Conservation (phyloP, 2,888 invertebrate genomes). For the Leptopilina myrica region DNA sequence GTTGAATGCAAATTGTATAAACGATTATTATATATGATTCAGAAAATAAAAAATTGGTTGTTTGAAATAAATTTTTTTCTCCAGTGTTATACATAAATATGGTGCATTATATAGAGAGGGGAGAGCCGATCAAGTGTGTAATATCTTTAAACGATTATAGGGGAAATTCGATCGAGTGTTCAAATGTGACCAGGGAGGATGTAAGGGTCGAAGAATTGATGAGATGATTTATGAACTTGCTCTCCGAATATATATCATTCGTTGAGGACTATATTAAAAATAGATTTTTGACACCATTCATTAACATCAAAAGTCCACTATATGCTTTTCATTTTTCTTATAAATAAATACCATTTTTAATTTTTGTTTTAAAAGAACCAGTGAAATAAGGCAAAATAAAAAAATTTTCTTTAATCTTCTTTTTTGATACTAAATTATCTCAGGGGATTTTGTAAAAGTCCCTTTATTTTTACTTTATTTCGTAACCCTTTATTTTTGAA, state of each 20-base stretch:
- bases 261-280: background rate
- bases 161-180: slow-evolving; percentile 34
- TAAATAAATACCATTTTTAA: too few relatives aligned
- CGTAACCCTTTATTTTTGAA: too few relatives aligned
- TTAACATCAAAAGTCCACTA: background rate
- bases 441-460: too few relatives aligned
- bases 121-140: slow-evolving; percentile 29
- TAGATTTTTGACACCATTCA: background rate
- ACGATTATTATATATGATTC: too few relatives aligned
- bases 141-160: slow-evolving; percentile 29
- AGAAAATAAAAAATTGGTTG: too few relatives aligned
- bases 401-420: too few relatives aligned
- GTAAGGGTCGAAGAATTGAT: slow-evolving; percentile 37
- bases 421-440: too few relatives aligned
- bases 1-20: background rate
- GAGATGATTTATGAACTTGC: slow-evolving; percentile 25
- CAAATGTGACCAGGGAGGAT: slow-evolving; percentile 27
- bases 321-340: background rate
- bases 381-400: too few relatives aligned
- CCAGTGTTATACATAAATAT: background rate
- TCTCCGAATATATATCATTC: background rate
- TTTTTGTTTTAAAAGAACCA: too few relatives aligned
- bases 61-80: too few relatives aligned
- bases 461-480: too few relatives aligned
- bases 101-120: background rate